Base-by-base conservation (phyloP, 2,113 vertebrate genomes). In the Rhea americana region DNA sequence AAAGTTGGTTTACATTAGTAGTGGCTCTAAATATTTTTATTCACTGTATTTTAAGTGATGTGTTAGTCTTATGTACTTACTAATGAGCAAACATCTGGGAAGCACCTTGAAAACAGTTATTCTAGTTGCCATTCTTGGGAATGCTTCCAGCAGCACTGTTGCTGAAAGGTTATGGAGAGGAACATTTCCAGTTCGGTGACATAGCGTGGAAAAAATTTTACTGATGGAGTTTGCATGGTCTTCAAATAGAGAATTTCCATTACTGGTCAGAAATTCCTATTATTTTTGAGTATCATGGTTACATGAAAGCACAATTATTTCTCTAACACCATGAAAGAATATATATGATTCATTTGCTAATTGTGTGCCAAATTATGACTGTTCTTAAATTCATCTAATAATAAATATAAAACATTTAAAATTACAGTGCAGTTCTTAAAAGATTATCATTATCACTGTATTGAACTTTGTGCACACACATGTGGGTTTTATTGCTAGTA, bases 381-480 rank as follows among this genome's bases (percentile, higher is more conserved):
- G 70, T 74, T 90, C 48, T 91, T 93, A 89, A 91, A 72, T 82
- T 91, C 67, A 63, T 70, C 73, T 94, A 70, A 94, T 47, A 78
- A 55, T 89, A 93, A 95, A 89, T 73, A 93, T n/a, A 85, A 85
- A 93, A 10, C 66, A 77, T 78, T 59, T 90, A 43, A 87, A 94
- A 95, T 96, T 82, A 79, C 70, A 85, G 16, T 87, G 39, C 66
- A 45, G 25, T 84, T 93, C 65, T 94, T 95, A 59, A 89, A 88
- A 88, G 13, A 80, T 90, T 82, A 53, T 80, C 37, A 56, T 91
- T 95, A 82, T 73, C 74, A 25, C 67, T 87, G 63, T 66, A 35
- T 58, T 90, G 87, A 85, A 65, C 84, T 94, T 87, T 87, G 56
- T 91, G 59, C 91, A 70, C 45, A 45, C 51, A 13, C 82, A 41